Evolutionary conservation across 2,888 invertebrate genomes (phyloP).

Genomic region (Meteorus colon): DNA sequence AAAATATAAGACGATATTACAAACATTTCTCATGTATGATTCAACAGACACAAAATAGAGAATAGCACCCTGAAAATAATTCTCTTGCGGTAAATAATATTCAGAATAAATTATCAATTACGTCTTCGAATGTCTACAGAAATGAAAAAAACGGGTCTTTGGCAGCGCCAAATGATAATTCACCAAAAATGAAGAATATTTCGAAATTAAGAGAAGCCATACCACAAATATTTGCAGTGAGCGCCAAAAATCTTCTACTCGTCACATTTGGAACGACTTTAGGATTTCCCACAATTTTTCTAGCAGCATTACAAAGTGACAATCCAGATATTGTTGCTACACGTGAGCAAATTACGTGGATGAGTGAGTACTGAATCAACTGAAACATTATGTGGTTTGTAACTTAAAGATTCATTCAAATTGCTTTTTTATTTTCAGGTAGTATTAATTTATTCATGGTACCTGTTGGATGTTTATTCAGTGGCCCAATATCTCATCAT

Average conservation of each 20-base stretch:
- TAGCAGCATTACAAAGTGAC: slow-evolving; percentile 80
- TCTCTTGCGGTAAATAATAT: neutral
- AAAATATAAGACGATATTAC: slow-evolving; percentile 25
- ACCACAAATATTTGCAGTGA: slow-evolving; percentile 86
- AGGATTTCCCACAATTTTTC: slow-evolving; percentile 87
- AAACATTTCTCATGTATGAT: slow-evolving; percentile 12
- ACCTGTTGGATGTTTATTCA: slow-evolving; percentile 85
- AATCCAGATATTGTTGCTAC: slow-evolving; percentile 66
- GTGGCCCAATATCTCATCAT: slow-evolving; percentile 82
- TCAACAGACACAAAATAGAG: neutral
- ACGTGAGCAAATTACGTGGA: slow-evolving; percentile 68
- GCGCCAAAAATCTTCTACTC: slow-evolving; percentile 85
- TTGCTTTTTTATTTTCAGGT: slow-evolving; percentile 74
- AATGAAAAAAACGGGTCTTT: slow-evolving; percentile 52
- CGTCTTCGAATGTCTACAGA: slow-evolving; percentile 46
- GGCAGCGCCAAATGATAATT: slow-evolving; percentile 54
- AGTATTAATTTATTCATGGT: slow-evolving; percentile 87
- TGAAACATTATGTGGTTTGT: neutral
- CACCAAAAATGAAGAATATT: slow-evolving; percentile 48
- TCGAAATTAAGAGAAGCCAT: slow-evolving; percentile 74
- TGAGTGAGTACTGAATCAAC: slow-evolving; percentile 59
- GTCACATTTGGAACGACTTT: slow-evolving; percentile 87
- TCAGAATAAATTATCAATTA: neutral
- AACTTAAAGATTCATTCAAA: neutral
- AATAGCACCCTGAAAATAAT: neutral